phyloP scores from a whole-genome alignment of 2,113 vertebrate species.

The Syngnathus typhle region DNA sequence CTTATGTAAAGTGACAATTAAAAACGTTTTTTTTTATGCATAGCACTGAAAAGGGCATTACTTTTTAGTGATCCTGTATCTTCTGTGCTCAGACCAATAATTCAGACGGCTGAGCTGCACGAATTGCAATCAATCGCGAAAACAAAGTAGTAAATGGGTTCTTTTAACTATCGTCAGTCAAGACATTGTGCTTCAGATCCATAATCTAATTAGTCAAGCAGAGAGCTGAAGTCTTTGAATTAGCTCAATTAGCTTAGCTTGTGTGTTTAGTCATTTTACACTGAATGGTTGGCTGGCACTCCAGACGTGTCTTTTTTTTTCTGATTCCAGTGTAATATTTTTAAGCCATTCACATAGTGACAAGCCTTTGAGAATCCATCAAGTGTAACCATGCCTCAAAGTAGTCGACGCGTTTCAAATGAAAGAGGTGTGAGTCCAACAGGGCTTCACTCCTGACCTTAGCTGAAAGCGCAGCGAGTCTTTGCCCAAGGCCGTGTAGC shows the following conservation, averaged over 20 bases:
- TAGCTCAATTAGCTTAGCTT: neutral
- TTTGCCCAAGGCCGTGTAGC: slow-evolving; percentile 33
- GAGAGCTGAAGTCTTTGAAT: neutral
- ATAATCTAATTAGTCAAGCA: neutral
- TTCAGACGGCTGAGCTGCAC: neutral
- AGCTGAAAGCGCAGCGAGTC: slow-evolving; percentile 21
- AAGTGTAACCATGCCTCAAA: slow-evolving; percentile 12
- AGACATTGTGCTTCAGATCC: neutral
- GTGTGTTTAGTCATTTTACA: too few relatives aligned
- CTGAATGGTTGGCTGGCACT: too few relatives aligned
- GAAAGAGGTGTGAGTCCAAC: slow-evolving; percentile 6
- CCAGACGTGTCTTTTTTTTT: too few relatives aligned
- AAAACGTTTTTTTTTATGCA: neutral
- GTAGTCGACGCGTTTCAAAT: neutral
- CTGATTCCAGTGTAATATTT: neutral
- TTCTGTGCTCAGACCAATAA: neutral
- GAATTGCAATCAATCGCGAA: neutral
- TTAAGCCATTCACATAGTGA: neutral
- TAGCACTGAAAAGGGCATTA: neutral
- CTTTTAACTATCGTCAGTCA: neutral
- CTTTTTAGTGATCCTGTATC: neutral
- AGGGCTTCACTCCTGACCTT: slow-evolving; percentile 14
- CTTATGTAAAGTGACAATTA: neutral
- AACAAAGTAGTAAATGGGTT: neutral
- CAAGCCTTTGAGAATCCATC: slow-evolving; percentile 15